phyloP scores from a whole-genome alignment of 1,140 invertebrate genomes.

The Oreohelix idahoensis region DNA sequence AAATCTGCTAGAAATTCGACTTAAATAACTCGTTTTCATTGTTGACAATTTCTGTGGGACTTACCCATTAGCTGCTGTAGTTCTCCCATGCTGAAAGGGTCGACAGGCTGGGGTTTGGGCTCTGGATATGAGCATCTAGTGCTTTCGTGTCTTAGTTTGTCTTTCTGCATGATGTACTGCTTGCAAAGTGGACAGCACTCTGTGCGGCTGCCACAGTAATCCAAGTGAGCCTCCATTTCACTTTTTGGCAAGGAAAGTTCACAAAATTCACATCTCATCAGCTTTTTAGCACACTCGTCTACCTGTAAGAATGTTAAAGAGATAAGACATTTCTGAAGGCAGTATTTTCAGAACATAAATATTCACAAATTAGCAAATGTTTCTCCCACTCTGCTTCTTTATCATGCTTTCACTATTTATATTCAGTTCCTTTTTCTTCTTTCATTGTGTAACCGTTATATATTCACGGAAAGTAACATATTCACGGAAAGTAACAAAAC shows the following conservation, averaged over 20 bases:
- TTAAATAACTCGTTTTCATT: too few relatives aligned
- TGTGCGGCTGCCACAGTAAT: slow-evolving; percentile 80
- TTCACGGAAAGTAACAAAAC: too few relatives aligned
- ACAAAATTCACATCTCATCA: slow-evolving; percentile 77
- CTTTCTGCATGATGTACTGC: slow-evolving; percentile 80
- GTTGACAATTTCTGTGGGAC: too few relatives aligned
- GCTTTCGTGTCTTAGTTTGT: slow-evolving; percentile 78
- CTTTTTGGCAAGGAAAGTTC: slow-evolving; percentile 77
- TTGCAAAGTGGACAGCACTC: slow-evolving; percentile 79
- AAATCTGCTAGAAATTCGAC: too few relatives aligned
- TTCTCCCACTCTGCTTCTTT: too few relatives aligned
- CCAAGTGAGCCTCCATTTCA: slow-evolving; percentile 77
- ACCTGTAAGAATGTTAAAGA: slow-evolving; percentile 64
- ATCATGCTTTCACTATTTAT: too few relatives aligned
- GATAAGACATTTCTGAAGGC: too few relatives aligned
- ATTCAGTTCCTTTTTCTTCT: too few relatives aligned
- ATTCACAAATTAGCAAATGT: too few relatives aligned
- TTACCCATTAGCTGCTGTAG: slow-evolving; percentile 24
- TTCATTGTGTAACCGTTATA: too few relatives aligned
- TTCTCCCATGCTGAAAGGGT: slow-evolving; percentile 16
- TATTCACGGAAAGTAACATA: too few relatives aligned
- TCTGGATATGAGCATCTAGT: slow-evolving; percentile 73
- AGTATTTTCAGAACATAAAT: too few relatives aligned
- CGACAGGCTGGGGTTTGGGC: slow-evolving; percentile 44
- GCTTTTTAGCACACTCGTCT: slow-evolving; percentile 65